Conservation (phyloP, 2,113 vertebrate species). For the Gymnorhina tibicen region DNA sequence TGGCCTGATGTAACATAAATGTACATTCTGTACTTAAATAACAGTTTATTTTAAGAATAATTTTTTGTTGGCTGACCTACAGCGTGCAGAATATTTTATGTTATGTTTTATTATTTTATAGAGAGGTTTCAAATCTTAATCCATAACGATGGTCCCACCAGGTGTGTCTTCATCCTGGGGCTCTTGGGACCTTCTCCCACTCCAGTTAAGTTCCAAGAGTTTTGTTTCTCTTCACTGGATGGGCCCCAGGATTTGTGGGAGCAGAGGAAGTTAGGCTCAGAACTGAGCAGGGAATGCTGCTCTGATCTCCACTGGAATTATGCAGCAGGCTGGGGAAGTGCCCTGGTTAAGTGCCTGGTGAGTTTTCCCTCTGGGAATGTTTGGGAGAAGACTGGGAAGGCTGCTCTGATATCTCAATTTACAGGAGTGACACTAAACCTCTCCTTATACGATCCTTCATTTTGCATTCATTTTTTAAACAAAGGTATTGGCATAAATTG, state of each 20-base stretch:
- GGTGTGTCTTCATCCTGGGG: background rate
- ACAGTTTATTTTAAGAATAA: background rate
- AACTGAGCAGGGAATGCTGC: background rate
- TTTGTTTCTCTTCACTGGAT: background rate
- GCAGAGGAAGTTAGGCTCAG: background rate
- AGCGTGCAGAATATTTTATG: background rate
- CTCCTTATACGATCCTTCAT: background rate
- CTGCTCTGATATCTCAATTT: background rate
- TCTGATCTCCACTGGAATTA: background rate
- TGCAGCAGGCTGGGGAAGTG: background rate
- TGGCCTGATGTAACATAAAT: slow-evolving; percentile 3
- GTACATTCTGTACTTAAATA: background rate
- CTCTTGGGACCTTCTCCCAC: background rate
- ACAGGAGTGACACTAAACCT: background rate
- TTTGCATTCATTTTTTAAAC: background rate
- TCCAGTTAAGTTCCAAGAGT: background rate
- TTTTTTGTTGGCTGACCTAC: background rate
- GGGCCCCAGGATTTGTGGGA: background rate
- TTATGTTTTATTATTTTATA: background rate
- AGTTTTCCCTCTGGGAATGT: background rate
- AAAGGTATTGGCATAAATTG: background rate
- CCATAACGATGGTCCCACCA: background rate
- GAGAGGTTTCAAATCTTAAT: background rate
- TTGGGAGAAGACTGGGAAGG: background rate
- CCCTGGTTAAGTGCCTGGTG: background rate